Conservation (phyloP, 2,113 vertebrate genomes). For the Sterna hirundo region DNA sequence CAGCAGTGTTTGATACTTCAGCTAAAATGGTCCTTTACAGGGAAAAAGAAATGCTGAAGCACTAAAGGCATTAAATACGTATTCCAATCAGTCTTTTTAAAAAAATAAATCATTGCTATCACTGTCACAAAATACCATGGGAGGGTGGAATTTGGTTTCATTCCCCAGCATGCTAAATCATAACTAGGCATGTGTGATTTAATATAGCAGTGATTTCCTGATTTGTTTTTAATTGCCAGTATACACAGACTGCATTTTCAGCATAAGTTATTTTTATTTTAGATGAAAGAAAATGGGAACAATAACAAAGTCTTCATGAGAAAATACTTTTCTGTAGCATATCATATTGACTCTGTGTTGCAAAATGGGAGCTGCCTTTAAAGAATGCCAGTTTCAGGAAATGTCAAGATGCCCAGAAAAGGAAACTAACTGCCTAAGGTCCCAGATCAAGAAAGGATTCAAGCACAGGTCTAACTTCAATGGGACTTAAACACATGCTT, state of each 20-base stretch:
- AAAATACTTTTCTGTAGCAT: slow-evolving; percentile 9
- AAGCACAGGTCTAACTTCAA: background rate
- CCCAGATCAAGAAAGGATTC: background rate
- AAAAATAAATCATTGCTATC: background rate
- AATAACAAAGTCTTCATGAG: slow-evolving; percentile 34
- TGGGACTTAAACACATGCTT: background rate
- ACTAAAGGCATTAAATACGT: background rate
- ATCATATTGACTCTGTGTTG: background rate
- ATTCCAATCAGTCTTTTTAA: background rate
- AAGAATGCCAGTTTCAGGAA: background rate
- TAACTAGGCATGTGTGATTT: slow-evolving; percentile 45
- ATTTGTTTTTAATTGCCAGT: slow-evolving; percentile 56
- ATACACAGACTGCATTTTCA: slow-evolving; percentile 42
- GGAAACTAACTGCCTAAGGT: background rate
- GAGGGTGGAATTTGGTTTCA: slow-evolving; percentile 19
- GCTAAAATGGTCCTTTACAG: background rate
- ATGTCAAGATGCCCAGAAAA: background rate
- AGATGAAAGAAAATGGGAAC: slow-evolving; percentile 44
- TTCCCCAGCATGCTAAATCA: slow-evolving; percentile 31
- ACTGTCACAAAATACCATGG: background rate
- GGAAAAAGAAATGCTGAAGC: background rate
- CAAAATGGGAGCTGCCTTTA: background rate
- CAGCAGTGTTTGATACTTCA: background rate
- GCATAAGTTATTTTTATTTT: slow-evolving; percentile 53
- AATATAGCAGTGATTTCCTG: slow-evolving; percentile 50